Conservation (phyloP, 2,797 vertebrate genomes). For the Mus minutoides region DNA sequence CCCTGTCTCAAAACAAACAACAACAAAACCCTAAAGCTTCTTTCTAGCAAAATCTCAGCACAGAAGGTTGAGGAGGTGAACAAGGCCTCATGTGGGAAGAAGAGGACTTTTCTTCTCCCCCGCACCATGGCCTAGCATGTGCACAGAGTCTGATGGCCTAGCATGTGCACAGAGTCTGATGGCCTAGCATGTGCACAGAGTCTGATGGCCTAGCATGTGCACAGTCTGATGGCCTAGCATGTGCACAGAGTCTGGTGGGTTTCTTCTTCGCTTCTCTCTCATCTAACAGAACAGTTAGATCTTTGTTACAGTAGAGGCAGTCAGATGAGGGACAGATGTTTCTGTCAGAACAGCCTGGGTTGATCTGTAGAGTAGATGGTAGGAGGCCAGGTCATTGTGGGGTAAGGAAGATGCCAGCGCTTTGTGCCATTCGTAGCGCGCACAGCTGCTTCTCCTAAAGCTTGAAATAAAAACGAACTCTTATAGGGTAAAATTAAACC, state of each 20-base stretch:
- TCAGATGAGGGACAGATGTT: neutral
- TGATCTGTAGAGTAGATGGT: neutral
- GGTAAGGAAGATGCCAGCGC: neutral
- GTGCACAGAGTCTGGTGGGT: neutral
- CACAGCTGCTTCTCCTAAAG: neutral
- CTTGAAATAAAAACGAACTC: neutral
- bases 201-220: neutral
- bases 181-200: neutral
- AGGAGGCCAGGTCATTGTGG: rapidly evolving
- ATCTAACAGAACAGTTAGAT: neutral
- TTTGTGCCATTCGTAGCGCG: rapidly evolving
- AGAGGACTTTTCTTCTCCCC: neutral
- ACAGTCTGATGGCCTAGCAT: neutral
- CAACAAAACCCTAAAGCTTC: neutral
- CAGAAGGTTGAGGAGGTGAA: neutral
- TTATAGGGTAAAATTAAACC: slow-evolving; percentile 65
- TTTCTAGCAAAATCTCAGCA: neutral
- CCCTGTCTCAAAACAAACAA: neutral
- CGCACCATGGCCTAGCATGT: neutral
- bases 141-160: neutral
- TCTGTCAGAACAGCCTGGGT: neutral
- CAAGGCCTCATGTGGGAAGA: neutral
- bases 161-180: neutral
- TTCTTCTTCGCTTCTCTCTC: neutral
- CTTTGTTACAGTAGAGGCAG: neutral